Evolutionary conservation across 2,888 invertebrate species (phyloP).

Genomic region (Bibio marci): DNA sequence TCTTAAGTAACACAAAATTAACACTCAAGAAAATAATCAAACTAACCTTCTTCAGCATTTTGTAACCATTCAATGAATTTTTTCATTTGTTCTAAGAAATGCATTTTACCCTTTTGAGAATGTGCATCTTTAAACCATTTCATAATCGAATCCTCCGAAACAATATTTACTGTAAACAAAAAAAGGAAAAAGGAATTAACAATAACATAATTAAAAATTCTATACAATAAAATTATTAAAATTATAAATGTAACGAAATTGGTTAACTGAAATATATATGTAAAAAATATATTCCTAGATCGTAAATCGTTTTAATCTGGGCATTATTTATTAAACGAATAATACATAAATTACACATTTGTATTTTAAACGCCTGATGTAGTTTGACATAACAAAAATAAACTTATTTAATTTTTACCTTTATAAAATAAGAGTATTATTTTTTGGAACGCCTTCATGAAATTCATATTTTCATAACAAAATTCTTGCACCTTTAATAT

Average conservation of each 20-base stretch:
- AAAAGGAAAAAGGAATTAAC: constrained; percentile 7
- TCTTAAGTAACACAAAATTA: no score
- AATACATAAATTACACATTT: background rate
- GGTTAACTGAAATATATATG: constrained; percentile 1
- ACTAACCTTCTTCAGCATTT: constrained; percentile 73
- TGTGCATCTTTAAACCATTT: constrained; percentile 94
- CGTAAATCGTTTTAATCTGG: background rate
- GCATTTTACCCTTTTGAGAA: constrained; percentile 87
- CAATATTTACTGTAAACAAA: constrained; percentile 54
- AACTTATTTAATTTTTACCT: no score
- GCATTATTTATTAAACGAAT: background rate
- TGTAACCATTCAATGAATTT: constrained; percentile 95
- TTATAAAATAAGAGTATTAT: constrained; percentile 92
- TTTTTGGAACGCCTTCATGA: constrained; percentile 97
- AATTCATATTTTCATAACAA: constrained; percentile 98
- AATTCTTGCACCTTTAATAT: constrained; percentile 90
- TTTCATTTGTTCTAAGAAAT: constrained; percentile 97
- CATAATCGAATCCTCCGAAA: constrained; percentile 87
- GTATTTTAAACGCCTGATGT: background rate
- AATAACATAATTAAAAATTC: no score
- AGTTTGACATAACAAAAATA: background rate
- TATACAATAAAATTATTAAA: no score
- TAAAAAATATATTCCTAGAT: background rate
- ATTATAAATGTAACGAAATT: background rate
- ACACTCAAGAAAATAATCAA: no score